Evolutionary conservation across 2,888 invertebrate species (phyloP).

Genomic region (Athalia circularis): DNA sequence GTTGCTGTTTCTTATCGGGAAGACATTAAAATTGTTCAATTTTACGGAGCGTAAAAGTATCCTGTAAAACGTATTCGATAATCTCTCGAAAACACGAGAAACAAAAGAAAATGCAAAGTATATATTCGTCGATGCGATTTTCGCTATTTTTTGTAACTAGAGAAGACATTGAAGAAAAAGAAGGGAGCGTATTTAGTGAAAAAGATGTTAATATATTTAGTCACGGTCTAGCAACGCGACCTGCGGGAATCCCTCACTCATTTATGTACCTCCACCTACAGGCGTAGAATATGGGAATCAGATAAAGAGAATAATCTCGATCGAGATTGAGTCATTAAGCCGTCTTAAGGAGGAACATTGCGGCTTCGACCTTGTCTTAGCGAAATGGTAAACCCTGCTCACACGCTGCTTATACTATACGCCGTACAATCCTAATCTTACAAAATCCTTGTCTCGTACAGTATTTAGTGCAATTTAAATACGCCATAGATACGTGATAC

Average conservation of each 20-base stretch:
- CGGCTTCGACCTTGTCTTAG: slow-evolving; percentile 59
- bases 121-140: no score
- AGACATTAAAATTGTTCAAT: no score
- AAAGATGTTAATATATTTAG: neutral
- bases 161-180: no score
- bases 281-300: slow-evolving; percentile 59
- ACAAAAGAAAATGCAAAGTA: no score
- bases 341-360: slow-evolving; percentile 66
- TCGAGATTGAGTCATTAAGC: slow-evolving; percentile 70
- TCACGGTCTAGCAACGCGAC: slow-evolving; percentile 65
- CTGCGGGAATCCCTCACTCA: slow-evolving; percentile 61
- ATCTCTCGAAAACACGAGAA: no score
- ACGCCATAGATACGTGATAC: no score
- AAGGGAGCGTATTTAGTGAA: no score
- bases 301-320: slow-evolving; percentile 63
- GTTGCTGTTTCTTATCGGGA: no score
- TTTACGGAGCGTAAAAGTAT: no score
- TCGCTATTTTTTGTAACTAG: no score
- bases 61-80: no score
- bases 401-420: neutral
- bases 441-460: neutral
- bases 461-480: neutral
- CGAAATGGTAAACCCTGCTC: slow-evolving; percentile 56
- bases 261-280: no score
- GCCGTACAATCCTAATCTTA: slow-evolving; percentile 1